Percentiles rank a stretch among this genome's conserved stretches.
Evolutionary conservation across 2,113 vertebrate genomes (phyloP).

Genomic region (Gila orcuttii): DNA sequence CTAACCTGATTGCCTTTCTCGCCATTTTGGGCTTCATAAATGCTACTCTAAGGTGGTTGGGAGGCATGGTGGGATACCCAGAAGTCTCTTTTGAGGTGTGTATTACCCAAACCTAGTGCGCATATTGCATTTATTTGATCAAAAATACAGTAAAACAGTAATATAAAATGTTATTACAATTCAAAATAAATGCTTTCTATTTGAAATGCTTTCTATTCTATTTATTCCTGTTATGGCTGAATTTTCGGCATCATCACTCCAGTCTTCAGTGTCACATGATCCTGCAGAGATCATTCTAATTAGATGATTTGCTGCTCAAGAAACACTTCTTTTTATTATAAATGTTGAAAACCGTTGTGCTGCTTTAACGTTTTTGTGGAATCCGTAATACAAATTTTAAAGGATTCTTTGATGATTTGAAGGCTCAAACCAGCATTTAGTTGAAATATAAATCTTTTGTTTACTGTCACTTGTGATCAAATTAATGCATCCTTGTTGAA

Average conservation of each 20-base stretch:
- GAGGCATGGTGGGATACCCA: slow-evolving; percentile 85
- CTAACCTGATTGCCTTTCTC: slow-evolving; percentile 90
- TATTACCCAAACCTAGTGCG: background rate
- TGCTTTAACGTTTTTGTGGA: background rate
- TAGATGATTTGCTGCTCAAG: no score
- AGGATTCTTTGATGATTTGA: background rate
- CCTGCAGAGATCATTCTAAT: no score
- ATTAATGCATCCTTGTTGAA: background rate
- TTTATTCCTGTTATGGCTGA: background rate
- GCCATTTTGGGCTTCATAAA: slow-evolving; percentile 89
- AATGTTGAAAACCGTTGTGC: no score
- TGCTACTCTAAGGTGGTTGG: slow-evolving; percentile 82
- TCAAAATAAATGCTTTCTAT: background rate
- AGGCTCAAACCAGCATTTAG: background rate
- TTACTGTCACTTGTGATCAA: background rate
- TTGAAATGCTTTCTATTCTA: background rate
- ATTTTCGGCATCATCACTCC: background rate
- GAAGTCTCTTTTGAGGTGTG: slow-evolving; percentile 87
- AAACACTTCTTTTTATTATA: background rate
- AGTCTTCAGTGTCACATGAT: background rate
- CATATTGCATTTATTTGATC: background rate
- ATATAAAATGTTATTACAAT: background rate
- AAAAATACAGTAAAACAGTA: background rate
- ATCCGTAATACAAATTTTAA: background rate
- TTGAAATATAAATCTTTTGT: no score